phyloP scores from a whole-genome alignment of 2,888 invertebrate genomes.

The Neoscelio sp. region DNA sequence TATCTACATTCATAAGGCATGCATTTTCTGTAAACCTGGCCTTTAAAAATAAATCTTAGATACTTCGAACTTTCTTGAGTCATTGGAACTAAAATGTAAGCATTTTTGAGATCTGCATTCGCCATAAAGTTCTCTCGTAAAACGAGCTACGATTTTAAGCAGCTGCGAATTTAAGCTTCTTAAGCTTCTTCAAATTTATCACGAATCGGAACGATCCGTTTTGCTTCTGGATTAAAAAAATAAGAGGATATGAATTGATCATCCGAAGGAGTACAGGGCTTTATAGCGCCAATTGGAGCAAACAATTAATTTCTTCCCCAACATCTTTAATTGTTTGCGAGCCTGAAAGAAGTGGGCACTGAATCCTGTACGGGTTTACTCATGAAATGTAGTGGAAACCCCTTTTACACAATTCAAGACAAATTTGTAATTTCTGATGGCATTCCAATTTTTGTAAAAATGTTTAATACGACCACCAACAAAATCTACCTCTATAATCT shows the following conservation, averaged over 20 bases:
- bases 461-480: background rate
- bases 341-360: background rate
- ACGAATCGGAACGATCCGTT: constrained; percentile 49
- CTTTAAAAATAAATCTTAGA: constrained; percentile 61
- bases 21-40: constrained; percentile 57
- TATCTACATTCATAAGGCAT: no score
- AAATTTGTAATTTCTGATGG: constrained; percentile 9
- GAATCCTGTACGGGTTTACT: background rate
- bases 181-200: constrained; percentile 53
- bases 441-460: background rate
- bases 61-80: constrained; percentile 32
- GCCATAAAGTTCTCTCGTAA: constrained; percentile 50
- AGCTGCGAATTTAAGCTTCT: no score
- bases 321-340: background rate
- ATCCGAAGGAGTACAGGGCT: background rate
- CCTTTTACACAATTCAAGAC: constrained; percentile 4
- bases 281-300: constrained; percentile 16
- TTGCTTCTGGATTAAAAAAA: constrained; percentile 38
- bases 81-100: constrained; percentile 54
- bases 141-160: no score
- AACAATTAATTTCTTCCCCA: background rate
- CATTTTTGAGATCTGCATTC: constrained; percentile 54
- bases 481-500: constrained; percentile 1
- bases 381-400: background rate
- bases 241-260: constrained; percentile 52